Percentiles rank a stretch among this genome's conserved stretches.
Conservation (phyloP, 2,888 invertebrate species). For the Helobdella robusta region DNA sequence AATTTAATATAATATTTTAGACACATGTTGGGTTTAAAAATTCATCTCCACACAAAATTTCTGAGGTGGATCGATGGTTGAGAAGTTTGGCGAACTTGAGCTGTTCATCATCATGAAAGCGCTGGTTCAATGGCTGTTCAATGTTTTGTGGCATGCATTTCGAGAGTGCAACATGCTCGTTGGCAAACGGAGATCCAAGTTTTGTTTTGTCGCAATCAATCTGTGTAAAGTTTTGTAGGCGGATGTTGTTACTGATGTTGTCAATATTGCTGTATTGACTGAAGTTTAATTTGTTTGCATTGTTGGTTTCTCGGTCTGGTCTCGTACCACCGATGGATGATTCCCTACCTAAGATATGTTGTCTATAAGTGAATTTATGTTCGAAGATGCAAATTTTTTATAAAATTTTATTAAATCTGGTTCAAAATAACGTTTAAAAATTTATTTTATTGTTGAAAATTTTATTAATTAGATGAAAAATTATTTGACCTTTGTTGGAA, state of each 20-base stretch:
- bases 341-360: no score
- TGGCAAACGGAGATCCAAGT: no score
- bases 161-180: no score
- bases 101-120: background rate
- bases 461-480: background rate
- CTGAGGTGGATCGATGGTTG: no score
- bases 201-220: no score
- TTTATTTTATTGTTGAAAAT: background rate
- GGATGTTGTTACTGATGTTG: background rate
- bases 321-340: background rate
- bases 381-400: no score
- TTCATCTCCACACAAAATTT: slow-evolving; percentile 23
- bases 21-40: slow-evolving; percentile 22
- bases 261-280: background rate
- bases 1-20: no score
- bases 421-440: background rate
- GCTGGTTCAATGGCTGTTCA: background rate
- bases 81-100: no score
- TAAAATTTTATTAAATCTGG: no score
- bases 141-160: no score
- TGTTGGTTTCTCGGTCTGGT: background rate
- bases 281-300: background rate
- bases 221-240: no score
- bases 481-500: slow-evolving; percentile 4
- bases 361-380: no score